Base-by-base conservation (phyloP, 2,888 invertebrate species). In the Galerucella pusilla region DNA sequence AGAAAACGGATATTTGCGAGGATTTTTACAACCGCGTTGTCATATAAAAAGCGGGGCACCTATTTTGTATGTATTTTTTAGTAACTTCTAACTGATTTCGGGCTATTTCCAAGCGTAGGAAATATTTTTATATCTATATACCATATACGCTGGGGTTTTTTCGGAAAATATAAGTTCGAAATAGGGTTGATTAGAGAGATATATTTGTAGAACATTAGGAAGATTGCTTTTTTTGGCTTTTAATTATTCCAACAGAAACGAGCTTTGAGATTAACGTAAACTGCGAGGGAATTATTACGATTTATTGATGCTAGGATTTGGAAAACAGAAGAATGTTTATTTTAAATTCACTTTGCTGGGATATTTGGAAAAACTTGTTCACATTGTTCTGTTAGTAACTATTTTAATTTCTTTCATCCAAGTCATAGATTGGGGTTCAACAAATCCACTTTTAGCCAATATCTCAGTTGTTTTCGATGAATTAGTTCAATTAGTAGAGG, bases 1-100 rank as follows among this genome's bases (percentile, higher is more conserved):
- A 66, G 68, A 63, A 73, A 73, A 75, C 71, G 71, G 65, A 71
- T 64, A 59, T 75, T 70, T 66, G 65, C 46, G 61, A 66, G 75
- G 49, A 72, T 75, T 75, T 75, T 75, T 73, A 75, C 73, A 69
- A 70, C 66, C 66, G 70, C 60, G 73, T 69, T 65, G 75, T 65
- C 75, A 66, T 75, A 75, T 73, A 75, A 75, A 75, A 70, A 69
- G 70, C 73, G 70, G 66, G 61, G 73, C 69, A 73, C 70, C 75
- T 75, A 75, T 75, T 75, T 75, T 75, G 75, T 75, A 75, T 75
- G 70, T 69, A 75, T 75, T 75, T 75, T 75, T 75, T 73, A 75
- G 75, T 69, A 73, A 70, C 46, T 54, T 73, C 70, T 75, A 73
- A 70, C 67, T 54, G 73, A 75, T 73, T 73, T 63, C 65, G 12